Base-by-base conservation (phyloP, 1,140 invertebrate genomes). In the Drosophila biarmipes region DNA sequence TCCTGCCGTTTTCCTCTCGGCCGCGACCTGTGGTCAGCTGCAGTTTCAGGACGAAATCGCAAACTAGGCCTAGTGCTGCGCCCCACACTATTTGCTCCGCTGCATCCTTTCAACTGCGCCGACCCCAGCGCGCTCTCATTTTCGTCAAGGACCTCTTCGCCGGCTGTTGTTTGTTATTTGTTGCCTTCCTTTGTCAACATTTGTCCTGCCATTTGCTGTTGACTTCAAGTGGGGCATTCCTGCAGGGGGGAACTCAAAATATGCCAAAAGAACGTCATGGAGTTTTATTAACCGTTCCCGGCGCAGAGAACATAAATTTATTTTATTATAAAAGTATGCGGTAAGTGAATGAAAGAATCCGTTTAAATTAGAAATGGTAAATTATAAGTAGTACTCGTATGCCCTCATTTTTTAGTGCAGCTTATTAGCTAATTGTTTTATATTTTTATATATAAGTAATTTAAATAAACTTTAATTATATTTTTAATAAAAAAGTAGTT, bases 141-240 rank as follows among this genome's bases (percentile, higher is more conserved):
- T 81, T 40, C 58, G 34, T 14, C 64, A 57, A 87, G 82, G 61
- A 66, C 56, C 58, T 58, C 74, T 87, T 72, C 37, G 68, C 54
- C 45, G 56, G 40, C 63, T 73, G 67, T 63, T 79, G 45, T 75
- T 78, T 58, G 57, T 55, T 79, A 56, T 71, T 63, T 67, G 52
- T 78, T 64, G 54, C 51, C 43, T 57, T 53, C 37, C 82, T 87
- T 87, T 79, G 74, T 75, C 69, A 78, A 78, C 69, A 78, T 56
- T 87, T 87, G 53, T 71, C 64, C 73, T 78, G 71, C 56, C 78
- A 78, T 87, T 86, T 81, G 55, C 68, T 82, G 74, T 75, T 82
- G 57, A 64, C 61, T 79, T 78, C 69, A 72, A 45, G 17, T 35
- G 34, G 31, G 31, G 55, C 19, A 53, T 40, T 73, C 31, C 43